Evolutionary conservation across 2,888 invertebrate genomes (phyloP).

Genomic region (Eilema depressum): DNA sequence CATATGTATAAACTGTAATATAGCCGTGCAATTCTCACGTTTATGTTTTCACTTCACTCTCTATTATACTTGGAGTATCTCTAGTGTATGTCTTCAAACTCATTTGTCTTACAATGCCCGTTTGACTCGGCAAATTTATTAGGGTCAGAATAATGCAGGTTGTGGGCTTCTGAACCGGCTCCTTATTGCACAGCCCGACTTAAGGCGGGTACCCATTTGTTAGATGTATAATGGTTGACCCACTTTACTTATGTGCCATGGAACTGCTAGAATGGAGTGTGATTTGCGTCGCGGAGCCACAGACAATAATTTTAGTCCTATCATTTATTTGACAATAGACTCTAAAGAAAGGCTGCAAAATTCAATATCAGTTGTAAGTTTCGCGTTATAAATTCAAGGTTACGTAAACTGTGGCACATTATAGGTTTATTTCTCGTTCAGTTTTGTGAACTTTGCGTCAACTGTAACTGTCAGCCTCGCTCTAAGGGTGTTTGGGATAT

Average conservation of each 20-base stretch:
- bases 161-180: slow-evolving; percentile 80
- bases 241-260: slow-evolving; percentile 78
- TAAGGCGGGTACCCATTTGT: slow-evolving; percentile 81
- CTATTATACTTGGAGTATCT: slow-evolving; percentile 49
- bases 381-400: slow-evolving; percentile 50
- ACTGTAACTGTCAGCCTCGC: slow-evolving; percentile 72
- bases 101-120: slow-evolving; percentile 82
- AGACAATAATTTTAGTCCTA: slow-evolving; percentile 65
- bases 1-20: slow-evolving; percentile 23
- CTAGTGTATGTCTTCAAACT: slow-evolving; percentile 64
- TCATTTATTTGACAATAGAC: slow-evolving; percentile 59
- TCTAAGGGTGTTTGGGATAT: slow-evolving; percentile 80
- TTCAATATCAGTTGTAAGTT: slow-evolving; percentile 38
- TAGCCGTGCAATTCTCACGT: slow-evolving; percentile 28
- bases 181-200: slow-evolving; percentile 82
- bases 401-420: slow-evolving; percentile 42
- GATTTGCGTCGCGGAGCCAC: slow-evolving; percentile 72
- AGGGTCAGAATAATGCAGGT: slow-evolving; percentile 86
- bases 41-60: slow-evolving; percentile 39
- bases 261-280: slow-evolving; percentile 70
- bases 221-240: slow-evolving; percentile 84
- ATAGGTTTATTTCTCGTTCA: slow-evolving; percentile 63
- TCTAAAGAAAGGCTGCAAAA: slow-evolving; percentile 46
- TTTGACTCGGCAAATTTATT: slow-evolving; percentile 85
- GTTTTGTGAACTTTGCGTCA: slow-evolving; percentile 72